Conservation (phyloP, 2,797 vertebrate species). For the Artibeus lituratus region DNA sequence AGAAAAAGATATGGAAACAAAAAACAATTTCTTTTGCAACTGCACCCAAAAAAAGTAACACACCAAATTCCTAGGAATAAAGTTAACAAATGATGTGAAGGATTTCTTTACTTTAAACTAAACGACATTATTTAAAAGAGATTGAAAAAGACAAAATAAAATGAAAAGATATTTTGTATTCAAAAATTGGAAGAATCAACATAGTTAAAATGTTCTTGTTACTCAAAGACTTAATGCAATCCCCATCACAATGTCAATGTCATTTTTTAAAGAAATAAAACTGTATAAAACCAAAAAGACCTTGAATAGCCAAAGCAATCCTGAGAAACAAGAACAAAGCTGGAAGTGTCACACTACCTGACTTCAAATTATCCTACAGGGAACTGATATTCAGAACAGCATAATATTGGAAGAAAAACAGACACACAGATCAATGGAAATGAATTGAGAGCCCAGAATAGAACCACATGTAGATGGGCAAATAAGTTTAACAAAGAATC, state of each 20-base stretch:
- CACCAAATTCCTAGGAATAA: not conserved
- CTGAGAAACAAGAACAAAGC: not conserved
- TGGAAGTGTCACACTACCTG: not conserved
- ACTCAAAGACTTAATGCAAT: not conserved
- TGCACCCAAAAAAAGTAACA: not conserved
- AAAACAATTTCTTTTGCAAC: not conserved
- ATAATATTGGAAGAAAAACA: not conserved
- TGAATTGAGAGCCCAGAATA: not conserved
- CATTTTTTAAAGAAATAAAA: not conserved
- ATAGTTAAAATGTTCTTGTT: not conserved
- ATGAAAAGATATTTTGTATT: not conserved
- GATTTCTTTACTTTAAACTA: not conserved
- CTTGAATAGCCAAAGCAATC: not conserved
- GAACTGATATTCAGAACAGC: not conserved
- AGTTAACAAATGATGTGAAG: not conserved
- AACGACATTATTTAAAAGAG: not conserved
- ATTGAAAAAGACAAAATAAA: not conserved
- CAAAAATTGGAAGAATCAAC: not conserved
- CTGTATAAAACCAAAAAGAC: not conserved
- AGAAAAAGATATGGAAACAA: not conserved
- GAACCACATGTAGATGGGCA: not conserved
- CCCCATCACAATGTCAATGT: not conserved
- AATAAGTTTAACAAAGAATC: not conserved
- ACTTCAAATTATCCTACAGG: not conserved
- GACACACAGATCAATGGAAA: not conserved